Conservation (phyloP, 2,888 invertebrate genomes). For the Dorcus parallelipipedus region DNA sequence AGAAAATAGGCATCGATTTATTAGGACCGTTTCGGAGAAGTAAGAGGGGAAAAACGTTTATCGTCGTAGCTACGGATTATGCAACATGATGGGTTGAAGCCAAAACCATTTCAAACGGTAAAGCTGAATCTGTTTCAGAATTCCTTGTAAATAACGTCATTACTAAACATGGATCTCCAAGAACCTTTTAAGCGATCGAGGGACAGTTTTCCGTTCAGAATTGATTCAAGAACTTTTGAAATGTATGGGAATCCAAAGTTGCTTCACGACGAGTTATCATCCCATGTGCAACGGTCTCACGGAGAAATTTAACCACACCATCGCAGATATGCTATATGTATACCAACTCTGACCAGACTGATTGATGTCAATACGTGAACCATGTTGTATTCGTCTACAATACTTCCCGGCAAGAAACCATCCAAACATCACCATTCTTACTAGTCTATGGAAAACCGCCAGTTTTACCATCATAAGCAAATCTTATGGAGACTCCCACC, state of each 20-base stretch:
- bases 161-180: too few relatives aligned
- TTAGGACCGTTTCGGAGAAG: conserved; percentile 9
- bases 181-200: background rate
- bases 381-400: conserved; percentile 29
- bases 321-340: conserved; percentile 6
- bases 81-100: conserved; percentile 26
- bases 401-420: conserved; percentile 25
- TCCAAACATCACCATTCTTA: conserved; percentile 14
- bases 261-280: background rate
- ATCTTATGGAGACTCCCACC: conserved; percentile 3
- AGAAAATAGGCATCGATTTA: conserved; percentile 19
- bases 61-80: conserved; percentile 28
- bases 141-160: background rate
- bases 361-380: background rate
- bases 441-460: background rate
- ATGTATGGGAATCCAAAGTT: background rate
- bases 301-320: conserved; percentile 10
- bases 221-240: conserved; percentile 2
- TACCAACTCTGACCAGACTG: background rate
- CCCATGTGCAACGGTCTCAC: conserved; percentile 10
- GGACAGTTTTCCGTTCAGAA: background rate
- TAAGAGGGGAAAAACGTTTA: too few relatives aligned
- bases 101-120: conserved; percentile 2
- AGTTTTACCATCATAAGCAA: background rate
- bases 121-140: conserved; percentile 8